phyloP scores from a whole-genome alignment of 2,113 vertebrate species.

The Chaenocephalus aceratus region DNA sequence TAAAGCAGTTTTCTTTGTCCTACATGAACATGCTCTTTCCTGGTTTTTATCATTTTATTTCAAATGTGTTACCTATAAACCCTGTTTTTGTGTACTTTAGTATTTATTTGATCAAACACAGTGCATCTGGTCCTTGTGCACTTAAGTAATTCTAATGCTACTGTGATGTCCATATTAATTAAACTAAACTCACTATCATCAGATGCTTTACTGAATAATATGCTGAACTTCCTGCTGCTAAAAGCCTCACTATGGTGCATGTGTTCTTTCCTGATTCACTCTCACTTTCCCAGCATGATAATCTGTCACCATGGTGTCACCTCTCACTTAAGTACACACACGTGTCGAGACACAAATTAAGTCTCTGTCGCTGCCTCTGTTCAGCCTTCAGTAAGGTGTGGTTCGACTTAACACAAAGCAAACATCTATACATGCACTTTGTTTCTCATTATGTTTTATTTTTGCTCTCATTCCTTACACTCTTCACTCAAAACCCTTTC shows the following conservation, averaged over 20 bases:
- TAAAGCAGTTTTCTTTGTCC: too few species aligned
- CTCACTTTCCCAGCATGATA: conserved; percentile 54
- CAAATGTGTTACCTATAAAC: too few species aligned
- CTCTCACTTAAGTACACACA: conserved; percentile 7
- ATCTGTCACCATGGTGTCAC: conserved; percentile 5
- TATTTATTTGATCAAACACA: too few species aligned
- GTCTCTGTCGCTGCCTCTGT: not conserved
- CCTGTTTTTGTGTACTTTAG: too few species aligned
- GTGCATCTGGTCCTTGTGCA: too few species aligned
- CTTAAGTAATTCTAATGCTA: too few species aligned
- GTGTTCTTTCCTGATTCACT: not conserved
- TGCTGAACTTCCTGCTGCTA: not conserved
- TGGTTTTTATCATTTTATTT: too few species aligned
- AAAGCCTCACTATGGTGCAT: not conserved
- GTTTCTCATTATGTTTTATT: not conserved
- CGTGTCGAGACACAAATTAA: conserved; percentile 21
- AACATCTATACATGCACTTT: not conserved
- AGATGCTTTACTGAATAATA: not conserved
- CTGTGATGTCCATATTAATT: too few species aligned
- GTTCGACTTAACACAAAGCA: conserved; percentile 21
- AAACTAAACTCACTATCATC: too few species aligned
- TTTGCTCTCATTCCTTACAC: not conserved
- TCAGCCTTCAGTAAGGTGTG: conserved; percentile 35
- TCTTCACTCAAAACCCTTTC: not conserved
- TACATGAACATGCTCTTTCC: too few species aligned